Conservation (phyloP, 2,888 invertebrate genomes). For the Apamea sordens region DNA sequence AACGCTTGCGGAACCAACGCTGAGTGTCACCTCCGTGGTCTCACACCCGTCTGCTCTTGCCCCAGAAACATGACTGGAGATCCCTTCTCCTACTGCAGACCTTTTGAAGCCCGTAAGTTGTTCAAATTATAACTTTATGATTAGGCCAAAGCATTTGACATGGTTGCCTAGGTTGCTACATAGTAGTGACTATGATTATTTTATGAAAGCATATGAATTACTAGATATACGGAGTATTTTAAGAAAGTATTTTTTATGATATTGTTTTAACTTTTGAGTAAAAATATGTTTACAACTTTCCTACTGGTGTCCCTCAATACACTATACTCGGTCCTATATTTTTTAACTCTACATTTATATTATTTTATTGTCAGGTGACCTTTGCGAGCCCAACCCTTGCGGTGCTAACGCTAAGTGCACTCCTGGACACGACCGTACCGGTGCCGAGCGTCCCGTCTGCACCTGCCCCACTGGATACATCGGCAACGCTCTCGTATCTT, state of each 20-base stretch:
- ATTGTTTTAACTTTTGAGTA: neutral
- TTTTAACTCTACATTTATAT: neutral
- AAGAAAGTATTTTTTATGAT: neutral
- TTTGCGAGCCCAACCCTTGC: slow-evolving; percentile 97
- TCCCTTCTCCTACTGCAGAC: slow-evolving; percentile 95
- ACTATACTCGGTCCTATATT: slow-evolving; percentile 7
- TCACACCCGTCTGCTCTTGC: slow-evolving; percentile 96
- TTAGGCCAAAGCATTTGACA: slow-evolving; percentile 31
- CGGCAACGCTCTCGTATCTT: slow-evolving; percentile 93
- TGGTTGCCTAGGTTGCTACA: neutral
- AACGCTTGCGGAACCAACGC: slow-evolving; percentile 95
- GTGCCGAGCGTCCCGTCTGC: slow-evolving; percentile 96
- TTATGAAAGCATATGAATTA: neutral
- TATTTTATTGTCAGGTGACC: slow-evolving; percentile 91
- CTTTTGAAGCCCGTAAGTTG: slow-evolving; percentile 93
- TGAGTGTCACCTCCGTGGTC: slow-evolving; percentile 94
- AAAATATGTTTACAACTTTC: neutral
- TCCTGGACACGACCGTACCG: slow-evolving; percentile 95
- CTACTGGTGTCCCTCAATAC: slow-evolving; percentile 39
- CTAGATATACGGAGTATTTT: neutral
- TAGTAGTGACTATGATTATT: slow-evolving; percentile 12
- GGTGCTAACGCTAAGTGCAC: slow-evolving; percentile 94
- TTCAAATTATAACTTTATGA: neutral
- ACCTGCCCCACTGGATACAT: slow-evolving; percentile 94
- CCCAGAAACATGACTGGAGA: slow-evolving; percentile 96